These are phyloP conservation scores for Mycalesis mineus DNA, from an alignment of 2,888 invertebrate species.

Conservation along the genomic window DNA sequence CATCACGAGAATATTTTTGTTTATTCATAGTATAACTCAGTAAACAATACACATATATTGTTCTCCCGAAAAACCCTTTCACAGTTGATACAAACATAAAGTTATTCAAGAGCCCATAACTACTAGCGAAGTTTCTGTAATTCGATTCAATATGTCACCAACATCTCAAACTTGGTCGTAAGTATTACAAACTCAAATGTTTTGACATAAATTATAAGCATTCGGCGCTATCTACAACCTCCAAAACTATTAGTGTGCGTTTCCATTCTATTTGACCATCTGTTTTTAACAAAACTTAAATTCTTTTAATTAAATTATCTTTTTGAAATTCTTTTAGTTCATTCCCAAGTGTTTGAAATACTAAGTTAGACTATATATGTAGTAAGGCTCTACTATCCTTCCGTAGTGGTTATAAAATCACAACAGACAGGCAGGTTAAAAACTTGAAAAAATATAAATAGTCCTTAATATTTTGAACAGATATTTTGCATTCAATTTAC, in stretches of 20 bases:
- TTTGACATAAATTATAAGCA: slow-evolving; percentile 27
- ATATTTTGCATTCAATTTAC: too few relatives aligned
- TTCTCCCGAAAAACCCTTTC: background rate
- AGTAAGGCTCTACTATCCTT: too few relatives aligned
- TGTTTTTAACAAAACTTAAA: too few relatives aligned
- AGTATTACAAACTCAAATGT: slow-evolving; percentile 21
- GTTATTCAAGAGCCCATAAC: slow-evolving; percentile 18
- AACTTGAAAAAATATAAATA: too few relatives aligned
- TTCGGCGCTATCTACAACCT: slow-evolving; percentile 26
- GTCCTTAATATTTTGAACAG: too few relatives aligned
- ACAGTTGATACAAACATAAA: slow-evolving; percentile 11
- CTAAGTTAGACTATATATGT: too few relatives aligned
- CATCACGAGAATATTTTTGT: too few relatives aligned
- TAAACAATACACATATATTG: background rate
- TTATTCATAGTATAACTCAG: background rate
- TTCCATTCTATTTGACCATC: background rate
- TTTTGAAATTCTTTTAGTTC: too few relatives aligned
- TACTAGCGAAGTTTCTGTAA: slow-evolving; percentile 15
- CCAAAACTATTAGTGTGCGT: slow-evolving; percentile 14
- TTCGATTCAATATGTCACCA: slow-evolving; percentile 26
- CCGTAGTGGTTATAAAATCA: too few relatives aligned
- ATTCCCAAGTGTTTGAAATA: too few relatives aligned
- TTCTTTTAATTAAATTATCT: too few relatives aligned
- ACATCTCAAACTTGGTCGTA: slow-evolving; percentile 12
- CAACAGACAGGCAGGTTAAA: too few relatives aligned